Percentiles rank a stretch among this genome's conserved stretches.
phyloP scores from a whole-genome alignment of 2,113 vertebrate genomes.

The Uria aalge region DNA sequence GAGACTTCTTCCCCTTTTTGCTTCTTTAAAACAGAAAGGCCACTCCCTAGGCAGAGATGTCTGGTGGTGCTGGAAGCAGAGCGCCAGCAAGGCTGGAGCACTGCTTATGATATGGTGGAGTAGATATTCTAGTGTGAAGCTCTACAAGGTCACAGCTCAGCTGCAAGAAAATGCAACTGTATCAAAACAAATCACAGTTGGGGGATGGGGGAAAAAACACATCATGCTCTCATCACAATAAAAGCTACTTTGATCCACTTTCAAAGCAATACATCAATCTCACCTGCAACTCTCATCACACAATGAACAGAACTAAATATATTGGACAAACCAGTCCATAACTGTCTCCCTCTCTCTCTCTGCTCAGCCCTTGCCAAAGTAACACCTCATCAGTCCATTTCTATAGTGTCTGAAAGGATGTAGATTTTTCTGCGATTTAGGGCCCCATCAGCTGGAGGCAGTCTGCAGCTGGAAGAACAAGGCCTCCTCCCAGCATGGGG shows the following conservation, averaged over 20 bases:
- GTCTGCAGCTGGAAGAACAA: not conserved
- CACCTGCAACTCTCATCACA: constrained; percentile 49
- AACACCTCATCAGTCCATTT: not conserved
- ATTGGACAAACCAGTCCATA: constrained; percentile 32
- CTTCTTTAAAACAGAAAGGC: not conserved
- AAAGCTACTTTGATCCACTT: constrained; percentile 63
- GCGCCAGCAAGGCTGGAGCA: not conserved
- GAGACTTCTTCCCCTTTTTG: not conserved
- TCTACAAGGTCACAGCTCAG: constrained; percentile 25
- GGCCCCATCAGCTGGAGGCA: not conserved
- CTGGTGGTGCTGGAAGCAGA: constrained; percentile 15
- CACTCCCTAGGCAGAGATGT: not conserved
- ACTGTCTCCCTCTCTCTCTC: not conserved
- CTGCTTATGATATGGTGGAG: not conserved
- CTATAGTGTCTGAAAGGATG: not conserved
- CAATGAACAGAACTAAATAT: constrained; percentile 40
- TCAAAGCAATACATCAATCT: constrained; percentile 61
- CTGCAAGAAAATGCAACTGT: constrained; percentile 48
- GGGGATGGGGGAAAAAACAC: not conserved
- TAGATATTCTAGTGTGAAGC: not conserved
- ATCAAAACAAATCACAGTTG: constrained; percentile 35
- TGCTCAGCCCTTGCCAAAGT: constrained; percentile 36
- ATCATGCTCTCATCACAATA: constrained; percentile 56
- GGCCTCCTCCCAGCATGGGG: not conserved
- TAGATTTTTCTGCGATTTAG: not conserved